phyloP scores from a whole-genome alignment of 2,888 invertebrate genomes.

The Onchidella celtica region DNA sequence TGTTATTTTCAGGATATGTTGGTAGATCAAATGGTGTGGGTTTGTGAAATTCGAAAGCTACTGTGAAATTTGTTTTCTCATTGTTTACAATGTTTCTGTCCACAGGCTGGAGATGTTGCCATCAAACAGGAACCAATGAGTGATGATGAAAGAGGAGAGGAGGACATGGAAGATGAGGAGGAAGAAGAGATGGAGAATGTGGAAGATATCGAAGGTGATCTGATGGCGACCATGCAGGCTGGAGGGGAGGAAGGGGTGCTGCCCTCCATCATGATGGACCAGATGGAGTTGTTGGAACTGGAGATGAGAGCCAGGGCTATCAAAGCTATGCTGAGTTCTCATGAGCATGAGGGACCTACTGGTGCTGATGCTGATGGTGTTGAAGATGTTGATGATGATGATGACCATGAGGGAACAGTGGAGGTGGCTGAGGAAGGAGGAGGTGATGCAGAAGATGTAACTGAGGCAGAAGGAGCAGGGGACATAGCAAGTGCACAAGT shows the following conservation, averaged over 20 bases:
- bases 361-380: not conserved
- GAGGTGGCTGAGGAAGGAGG: not conserved
- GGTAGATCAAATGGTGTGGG: too few species aligned
- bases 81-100: too few species aligned
- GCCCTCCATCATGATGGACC: slow-evolving; percentile 61
- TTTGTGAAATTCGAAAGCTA: too few species aligned
- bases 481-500: not conserved
- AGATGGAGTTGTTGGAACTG: slow-evolving; percentile 82
- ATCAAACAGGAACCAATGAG: slow-evolving; percentile 39
- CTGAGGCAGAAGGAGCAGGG: not conserved
- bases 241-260: slow-evolving; percentile 31
- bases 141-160: slow-evolving; percentile 5
- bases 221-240: slow-evolving; percentile 22
- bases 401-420: not conserved
- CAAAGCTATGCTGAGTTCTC: slow-evolving; percentile 80
- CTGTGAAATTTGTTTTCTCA: too few species aligned
- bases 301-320: slow-evolving; percentile 84
- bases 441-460: not conserved
- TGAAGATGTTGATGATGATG: not conserved
- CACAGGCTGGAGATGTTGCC: not conserved
- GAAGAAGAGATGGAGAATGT: slow-evolving; percentile 10
- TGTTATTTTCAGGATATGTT: too few species aligned
- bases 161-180: not conserved
- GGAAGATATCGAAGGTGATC: slow-evolving; percentile 15
- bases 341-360: not conserved